A percentile compares a stretch with the other conserved stretches of the same genome.
These are phyloP conservation scores for Halictus quadricinctus DNA, from an alignment of 2,888 invertebrate species.

Conservation along the genomic window DNA sequence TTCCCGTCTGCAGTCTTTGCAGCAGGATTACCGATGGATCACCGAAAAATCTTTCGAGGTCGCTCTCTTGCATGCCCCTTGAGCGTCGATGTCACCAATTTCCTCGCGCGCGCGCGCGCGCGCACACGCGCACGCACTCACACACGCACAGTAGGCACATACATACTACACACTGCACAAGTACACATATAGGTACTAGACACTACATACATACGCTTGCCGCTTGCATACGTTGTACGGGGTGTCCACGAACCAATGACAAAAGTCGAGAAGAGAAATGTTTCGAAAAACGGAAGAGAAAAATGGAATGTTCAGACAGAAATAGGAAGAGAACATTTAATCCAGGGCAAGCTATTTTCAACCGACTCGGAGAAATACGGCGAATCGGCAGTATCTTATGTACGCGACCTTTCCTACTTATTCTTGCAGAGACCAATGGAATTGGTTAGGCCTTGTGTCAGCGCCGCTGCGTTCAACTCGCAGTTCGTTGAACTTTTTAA, in stretches of 20 bases:
- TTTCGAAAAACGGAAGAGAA: background rate
- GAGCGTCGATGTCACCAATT: constrained; percentile 1
- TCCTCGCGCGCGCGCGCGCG: too few species aligned
- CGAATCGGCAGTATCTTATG: constrained; percentile 3
- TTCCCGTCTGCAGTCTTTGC: constrained; percentile 20
- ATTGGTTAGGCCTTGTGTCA: background rate
- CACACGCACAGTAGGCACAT: background rate
- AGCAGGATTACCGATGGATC: background rate
- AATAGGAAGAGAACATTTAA: background rate
- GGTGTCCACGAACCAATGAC: background rate
- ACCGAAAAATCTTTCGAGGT: background rate
- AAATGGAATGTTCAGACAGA: background rate
- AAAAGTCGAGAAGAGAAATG: background rate
- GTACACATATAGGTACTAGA: background rate
- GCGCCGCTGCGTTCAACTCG: background rate
- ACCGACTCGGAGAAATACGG: background rate
- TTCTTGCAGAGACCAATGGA: constrained; percentile 39
- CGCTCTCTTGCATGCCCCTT: background rate
- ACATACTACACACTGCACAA: background rate
- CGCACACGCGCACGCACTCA: too few species aligned
- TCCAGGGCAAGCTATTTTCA: background rate
- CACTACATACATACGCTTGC: background rate
- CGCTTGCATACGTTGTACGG: background rate
- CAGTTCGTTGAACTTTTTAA: background rate
- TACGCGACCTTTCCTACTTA: constrained; percentile 21